These are phyloP conservation scores for Pseudochaenichthys georgianus DNA, from an alignment of 2,797 vertebrate species.

Conservation along the genomic window DNA sequence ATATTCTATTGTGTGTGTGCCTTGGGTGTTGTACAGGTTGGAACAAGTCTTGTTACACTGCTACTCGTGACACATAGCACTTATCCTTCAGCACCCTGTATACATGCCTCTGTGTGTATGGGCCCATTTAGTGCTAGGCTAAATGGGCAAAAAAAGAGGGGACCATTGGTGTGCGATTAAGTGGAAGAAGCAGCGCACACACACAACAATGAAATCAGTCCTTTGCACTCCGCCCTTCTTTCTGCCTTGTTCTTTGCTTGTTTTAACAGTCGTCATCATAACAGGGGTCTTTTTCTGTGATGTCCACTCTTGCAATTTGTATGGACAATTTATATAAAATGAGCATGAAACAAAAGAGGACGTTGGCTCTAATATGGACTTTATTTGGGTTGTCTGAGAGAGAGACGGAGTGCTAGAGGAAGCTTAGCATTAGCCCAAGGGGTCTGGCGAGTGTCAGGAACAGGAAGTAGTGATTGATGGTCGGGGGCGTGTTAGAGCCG, in stretches of 20 bases:
- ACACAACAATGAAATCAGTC: slow-evolving; percentile 24
- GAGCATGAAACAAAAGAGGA: slow-evolving; percentile 18
- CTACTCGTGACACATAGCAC: slow-evolving; percentile 5
- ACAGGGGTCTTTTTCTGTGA: slow-evolving; percentile 20
- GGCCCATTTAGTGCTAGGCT: slow-evolving; percentile 23
- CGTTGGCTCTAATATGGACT: slow-evolving; percentile 13
- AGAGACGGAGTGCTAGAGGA: slow-evolving; percentile 69
- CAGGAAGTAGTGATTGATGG: slow-evolving; percentile 87
- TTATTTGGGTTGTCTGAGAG: slow-evolving; percentile 15
- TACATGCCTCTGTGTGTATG: slow-evolving; percentile 1
- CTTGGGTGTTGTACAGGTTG: slow-evolving; percentile 32
- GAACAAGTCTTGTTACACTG: slow-evolving; percentile 9
- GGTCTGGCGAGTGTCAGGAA: slow-evolving; percentile 88
- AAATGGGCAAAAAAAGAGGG: slow-evolving; percentile 4
- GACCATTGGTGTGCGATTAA: slow-evolving; percentile 52
- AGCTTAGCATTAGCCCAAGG: slow-evolving; percentile 81
- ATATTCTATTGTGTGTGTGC: background rate
- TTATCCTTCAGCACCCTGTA: slow-evolving; percentile 22
- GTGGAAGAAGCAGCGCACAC: slow-evolving; percentile 1
- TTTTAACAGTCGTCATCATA: slow-evolving; percentile 56
- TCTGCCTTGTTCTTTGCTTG: background rate
- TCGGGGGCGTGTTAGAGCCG: slow-evolving; percentile 45
- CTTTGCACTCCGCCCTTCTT: slow-evolving; percentile 5
- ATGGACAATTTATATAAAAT: background rate
- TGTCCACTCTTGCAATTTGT: slow-evolving; percentile 4